Evolutionary conservation across 1,140 invertebrate species (phyloP).

Genomic region (Drosophila orena): DNA sequence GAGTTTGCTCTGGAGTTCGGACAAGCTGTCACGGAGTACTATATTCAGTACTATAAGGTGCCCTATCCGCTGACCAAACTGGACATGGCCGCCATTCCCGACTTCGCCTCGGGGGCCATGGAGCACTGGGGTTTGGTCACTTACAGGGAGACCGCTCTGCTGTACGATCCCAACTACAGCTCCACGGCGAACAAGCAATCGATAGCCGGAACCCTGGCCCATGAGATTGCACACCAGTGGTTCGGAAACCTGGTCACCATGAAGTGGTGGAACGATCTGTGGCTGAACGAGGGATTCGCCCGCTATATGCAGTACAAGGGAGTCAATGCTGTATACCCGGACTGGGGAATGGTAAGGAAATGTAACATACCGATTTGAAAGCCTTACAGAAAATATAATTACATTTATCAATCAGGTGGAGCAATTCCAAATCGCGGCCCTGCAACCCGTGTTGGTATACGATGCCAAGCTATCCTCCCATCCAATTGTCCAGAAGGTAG

Average conservation of each 20-base stretch:
- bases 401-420: conserved; percentile 85
- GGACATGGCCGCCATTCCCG: conserved; percentile 96
- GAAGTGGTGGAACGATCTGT: conserved; percentile 97
- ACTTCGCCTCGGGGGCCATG: conserved; percentile 97
- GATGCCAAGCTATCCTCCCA: conserved; percentile 94
- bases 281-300: conserved; percentile 97
- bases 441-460: conserved; percentile 90
- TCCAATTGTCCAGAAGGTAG: conserved; percentile 93
- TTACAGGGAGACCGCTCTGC: conserved; percentile 92
- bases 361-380: neutral
- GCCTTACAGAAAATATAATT: neutral
- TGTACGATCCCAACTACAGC: conserved; percentile 89
- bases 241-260: conserved; percentile 95
- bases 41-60: conserved; percentile 94
- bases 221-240: conserved; percentile 97
- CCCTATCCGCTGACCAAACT: conserved; percentile 94
- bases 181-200: conserved; percentile 91
- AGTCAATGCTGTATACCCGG: conserved; percentile 89
- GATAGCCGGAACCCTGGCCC: conserved; percentile 92
- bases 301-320: conserved; percentile 94
- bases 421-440: conserved; percentile 90
- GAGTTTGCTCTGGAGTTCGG: conserved; percentile 92
- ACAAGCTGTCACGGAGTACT: conserved; percentile 93
- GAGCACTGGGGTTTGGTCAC: conserved; percentile 97
- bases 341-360: conserved; percentile 92